Conservation (phyloP, 2,888 invertebrate species). For the Nomada fabriciana region DNA sequence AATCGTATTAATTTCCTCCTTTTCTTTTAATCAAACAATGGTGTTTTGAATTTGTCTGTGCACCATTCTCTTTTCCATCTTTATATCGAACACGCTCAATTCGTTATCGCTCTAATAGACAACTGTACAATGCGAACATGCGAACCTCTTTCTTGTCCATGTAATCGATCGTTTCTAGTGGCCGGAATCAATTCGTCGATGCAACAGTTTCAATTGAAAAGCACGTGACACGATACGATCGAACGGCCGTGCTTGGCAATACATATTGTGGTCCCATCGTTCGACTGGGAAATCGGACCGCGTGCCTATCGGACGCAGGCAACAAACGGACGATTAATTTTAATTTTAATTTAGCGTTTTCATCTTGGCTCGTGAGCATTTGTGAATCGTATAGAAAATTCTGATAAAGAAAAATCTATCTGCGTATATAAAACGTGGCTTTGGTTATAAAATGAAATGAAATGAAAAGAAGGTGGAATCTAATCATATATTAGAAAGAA, state of each 20-base stretch:
- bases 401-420: too few species aligned
- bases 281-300: not conserved
- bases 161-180: conserved; percentile 7
- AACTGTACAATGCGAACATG: not conserved
- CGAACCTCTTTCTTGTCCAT: not conserved
- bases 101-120: not conserved
- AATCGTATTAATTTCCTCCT: too few species aligned
- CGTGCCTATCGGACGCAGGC: conserved; percentile 4
- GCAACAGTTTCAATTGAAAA: conserved; percentile 43
- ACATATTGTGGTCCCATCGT: not conserved
- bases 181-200: conserved; percentile 36
- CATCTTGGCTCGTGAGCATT: conserved; percentile 17
- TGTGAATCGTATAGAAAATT: not conserved
- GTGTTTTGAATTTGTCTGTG: not conserved
- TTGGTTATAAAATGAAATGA: not conserved
- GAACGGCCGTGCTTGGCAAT: conserved; percentile 11
- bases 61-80: not conserved
- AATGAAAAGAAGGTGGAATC: not conserved
- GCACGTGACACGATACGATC: not conserved
- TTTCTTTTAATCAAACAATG: not conserved
- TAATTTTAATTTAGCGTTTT: conserved; percentile 35
- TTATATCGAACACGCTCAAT: not conserved
- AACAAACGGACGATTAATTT: conserved; percentile 33
- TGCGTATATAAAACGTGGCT: too few species aligned
- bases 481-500: too few species aligned